phyloP scores from a whole-genome alignment of 2,113 vertebrate genomes.

The Uria lomvia region DNA sequence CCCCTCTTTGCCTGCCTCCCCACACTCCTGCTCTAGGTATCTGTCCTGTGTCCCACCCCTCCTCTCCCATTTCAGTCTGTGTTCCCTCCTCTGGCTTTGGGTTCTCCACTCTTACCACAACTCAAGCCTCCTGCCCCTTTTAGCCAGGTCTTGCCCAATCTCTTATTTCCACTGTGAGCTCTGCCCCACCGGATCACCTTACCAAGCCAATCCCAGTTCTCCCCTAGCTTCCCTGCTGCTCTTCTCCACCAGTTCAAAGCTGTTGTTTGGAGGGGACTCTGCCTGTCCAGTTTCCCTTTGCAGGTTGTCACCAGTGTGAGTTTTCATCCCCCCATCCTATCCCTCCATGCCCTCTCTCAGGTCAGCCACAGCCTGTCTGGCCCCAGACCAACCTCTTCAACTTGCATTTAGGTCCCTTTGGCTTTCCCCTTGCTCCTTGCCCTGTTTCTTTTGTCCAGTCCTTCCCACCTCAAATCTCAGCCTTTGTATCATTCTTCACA shows the following conservation, averaged over 20 bases:
- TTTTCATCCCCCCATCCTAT: neutral
- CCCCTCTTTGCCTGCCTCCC: neutral
- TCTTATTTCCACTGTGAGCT: neutral
- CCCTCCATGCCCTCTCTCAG: neutral
- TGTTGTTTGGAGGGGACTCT: neutral
- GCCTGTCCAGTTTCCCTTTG: neutral
- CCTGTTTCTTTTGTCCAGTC: neutral
- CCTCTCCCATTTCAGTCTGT: neutral
- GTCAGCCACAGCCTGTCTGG: neutral
- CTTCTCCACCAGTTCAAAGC: neutral
- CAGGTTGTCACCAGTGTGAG: neutral
- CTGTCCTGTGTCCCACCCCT: fast-evolving
- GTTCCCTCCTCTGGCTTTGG: neutral
- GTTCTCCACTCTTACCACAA: neutral
- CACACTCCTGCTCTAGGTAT: neutral
- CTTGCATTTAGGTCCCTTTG: neutral
- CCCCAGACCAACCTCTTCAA: neutral
- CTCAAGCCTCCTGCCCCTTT: neutral
- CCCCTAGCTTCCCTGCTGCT: neutral
- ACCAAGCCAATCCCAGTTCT: neutral
- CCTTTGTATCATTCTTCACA: neutral
- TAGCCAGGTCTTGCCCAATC: neutral
- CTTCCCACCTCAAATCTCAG: neutral
- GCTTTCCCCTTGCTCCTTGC: neutral
- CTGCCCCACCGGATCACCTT: neutral